Evolutionary conservation across 2,797 vertebrate genomes (phyloP).

Genomic region (Labeo calbasu): DNA sequence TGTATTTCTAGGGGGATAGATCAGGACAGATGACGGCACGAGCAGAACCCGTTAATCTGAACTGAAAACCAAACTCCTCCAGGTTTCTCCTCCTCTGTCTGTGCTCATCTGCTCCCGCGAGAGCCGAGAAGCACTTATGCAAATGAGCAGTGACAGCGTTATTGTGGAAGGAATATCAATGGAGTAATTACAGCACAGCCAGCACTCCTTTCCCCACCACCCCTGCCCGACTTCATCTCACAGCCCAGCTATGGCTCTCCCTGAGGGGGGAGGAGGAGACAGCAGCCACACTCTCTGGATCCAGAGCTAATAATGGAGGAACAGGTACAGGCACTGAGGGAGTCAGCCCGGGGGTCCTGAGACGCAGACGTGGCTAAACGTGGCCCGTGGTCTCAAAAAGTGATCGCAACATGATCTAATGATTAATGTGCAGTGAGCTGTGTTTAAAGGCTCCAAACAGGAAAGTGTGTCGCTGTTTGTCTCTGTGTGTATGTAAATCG

Average conservation of each 20-base stretch:
- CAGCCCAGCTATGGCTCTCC: slow-evolving; percentile 84
- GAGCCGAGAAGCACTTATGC: slow-evolving; percentile 84
- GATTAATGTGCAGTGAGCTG: slow-evolving; percentile 81
- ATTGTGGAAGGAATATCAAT: slow-evolving; percentile 99
- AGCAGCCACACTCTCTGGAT: slow-evolving; percentile 89
- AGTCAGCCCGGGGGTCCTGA: slow-evolving; percentile 94
- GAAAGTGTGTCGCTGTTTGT: background rate
- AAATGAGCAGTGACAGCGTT: slow-evolving; percentile 99
- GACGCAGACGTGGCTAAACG: slow-evolving; percentile 94
- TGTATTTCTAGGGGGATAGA: slow-evolving; percentile 20
- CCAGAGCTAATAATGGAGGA: slow-evolving; percentile 99
- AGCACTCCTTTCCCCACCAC: slow-evolving; percentile 84
- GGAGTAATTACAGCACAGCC: slow-evolving; percentile 99
- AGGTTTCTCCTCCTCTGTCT: slow-evolving; percentile 85
- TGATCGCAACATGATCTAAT: slow-evolving; percentile 91
- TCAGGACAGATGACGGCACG: slow-evolving; percentile 34
- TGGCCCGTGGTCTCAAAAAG: slow-evolving; percentile 90
- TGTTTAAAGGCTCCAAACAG: slow-evolving; percentile 13
- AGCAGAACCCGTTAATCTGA: slow-evolving; percentile 35
- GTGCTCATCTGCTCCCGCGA: slow-evolving; percentile 84
- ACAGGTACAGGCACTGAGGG: slow-evolving; percentile 89
- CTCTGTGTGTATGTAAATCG: background rate
- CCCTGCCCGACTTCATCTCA: slow-evolving; percentile 89
- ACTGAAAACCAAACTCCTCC: slow-evolving; percentile 72
- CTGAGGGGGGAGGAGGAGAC: slow-evolving; percentile 84